A percentile compares a stretch with the other conserved stretches of the same genome.
Evolutionary conservation across 2,797 vertebrate genomes (phyloP).

Genomic region (Oceanodroma leucorhoa): DNA sequence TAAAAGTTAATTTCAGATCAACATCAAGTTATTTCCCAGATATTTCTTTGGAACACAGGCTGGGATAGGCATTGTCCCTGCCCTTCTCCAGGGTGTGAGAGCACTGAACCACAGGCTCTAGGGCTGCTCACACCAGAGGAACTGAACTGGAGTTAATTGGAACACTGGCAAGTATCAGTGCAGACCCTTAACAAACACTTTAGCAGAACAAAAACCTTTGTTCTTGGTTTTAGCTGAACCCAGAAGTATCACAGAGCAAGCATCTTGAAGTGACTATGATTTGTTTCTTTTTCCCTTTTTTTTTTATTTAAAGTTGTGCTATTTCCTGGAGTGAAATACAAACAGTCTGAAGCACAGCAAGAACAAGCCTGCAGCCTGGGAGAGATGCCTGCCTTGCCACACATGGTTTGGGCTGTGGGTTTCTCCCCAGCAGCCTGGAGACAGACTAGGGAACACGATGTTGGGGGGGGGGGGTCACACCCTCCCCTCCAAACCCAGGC

Average conservation of each 20-base stretch:
- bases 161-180: neutral
- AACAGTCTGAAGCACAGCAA: neutral
- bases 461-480: neutral
- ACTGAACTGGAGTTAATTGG: neutral
- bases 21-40: neutral
- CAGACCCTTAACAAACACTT: neutral
- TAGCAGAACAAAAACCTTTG: neutral
- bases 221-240: neutral
- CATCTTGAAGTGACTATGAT: neutral
- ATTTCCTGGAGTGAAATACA: neutral
- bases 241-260: neutral
- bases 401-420: neutral
- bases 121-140: neutral
- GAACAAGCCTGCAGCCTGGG: neutral
- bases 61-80: neutral
- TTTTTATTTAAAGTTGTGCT: neutral
- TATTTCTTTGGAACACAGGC: neutral
- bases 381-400: neutral
- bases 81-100: neutral
- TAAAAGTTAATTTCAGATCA: neutral
- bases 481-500: neutral
- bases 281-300: neutral
- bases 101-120: neutral
- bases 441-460: neutral
- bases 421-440: neutral